These are phyloP conservation scores for Candoia aspera DNA, from an alignment of 2,113 vertebrate genomes.

Conservation along the genomic window DNA sequence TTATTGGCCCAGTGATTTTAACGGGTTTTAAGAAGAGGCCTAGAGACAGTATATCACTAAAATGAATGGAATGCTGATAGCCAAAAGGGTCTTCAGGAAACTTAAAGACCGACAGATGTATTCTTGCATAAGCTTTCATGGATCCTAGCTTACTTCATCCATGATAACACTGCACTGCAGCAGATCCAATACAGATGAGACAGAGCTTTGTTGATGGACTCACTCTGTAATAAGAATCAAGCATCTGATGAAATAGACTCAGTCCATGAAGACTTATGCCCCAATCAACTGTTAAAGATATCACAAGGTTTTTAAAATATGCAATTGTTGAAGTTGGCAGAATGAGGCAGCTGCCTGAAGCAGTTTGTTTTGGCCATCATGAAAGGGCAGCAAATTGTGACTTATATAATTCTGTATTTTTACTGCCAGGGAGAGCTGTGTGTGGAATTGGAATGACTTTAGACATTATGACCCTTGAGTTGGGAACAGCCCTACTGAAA, in stretches of 20 bases:
- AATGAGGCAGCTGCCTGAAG: background rate
- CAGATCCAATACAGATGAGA: background rate
- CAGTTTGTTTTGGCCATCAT: background rate
- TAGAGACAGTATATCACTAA: background rate
- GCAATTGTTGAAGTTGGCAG: background rate
- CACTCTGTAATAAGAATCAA: background rate
- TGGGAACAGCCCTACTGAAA: background rate
- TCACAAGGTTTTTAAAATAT: background rate
- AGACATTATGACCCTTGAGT: background rate
- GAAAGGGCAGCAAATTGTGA: background rate
- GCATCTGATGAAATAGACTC: background rate
- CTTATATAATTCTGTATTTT: background rate
- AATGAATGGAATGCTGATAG: background rate
- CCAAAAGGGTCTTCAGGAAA: background rate
- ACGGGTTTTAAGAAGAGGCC: background rate
- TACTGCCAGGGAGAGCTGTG: background rate
- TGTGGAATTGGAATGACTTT: background rate
- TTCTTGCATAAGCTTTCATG: background rate
- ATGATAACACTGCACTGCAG: background rate
- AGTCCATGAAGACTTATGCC: background rate
- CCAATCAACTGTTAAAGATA: background rate
- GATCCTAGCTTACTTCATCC: background rate
- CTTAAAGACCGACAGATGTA: background rate
- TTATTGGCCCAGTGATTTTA: background rate
- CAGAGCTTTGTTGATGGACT: background rate